Evolutionary conservation across 2,888 invertebrate species (phyloP), one percentile per base, ranked within the genome.

Genomic region (Coenonympha glycerion): DNA sequence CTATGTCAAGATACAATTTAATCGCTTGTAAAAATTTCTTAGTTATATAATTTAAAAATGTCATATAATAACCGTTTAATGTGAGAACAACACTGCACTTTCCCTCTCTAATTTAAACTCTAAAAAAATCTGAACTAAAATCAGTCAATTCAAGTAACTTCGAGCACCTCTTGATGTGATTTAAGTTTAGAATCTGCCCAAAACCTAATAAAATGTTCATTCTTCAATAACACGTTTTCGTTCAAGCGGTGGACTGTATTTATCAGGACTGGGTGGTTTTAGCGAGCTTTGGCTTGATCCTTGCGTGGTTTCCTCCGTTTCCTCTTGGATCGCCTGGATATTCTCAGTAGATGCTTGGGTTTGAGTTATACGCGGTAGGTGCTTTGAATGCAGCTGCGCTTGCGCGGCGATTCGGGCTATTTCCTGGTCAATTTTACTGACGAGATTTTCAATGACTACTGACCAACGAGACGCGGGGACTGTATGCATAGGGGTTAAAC

Each of bases 401-500:
- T 73, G 71, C 1, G 76, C 74, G 3, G 82, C 64, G 54, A 85
- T 85, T 49, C 83, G 69, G 0, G 83, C 79, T 42, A 86, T 72
- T 60, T 82, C 79, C 39, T 80, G 81, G 58, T 86, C 83, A 24
- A 86, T 64, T 61, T 75, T 81, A 4, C 66, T 57, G 49, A 84
- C 65, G 1, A 86, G 63, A 22, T 81, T 79, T n/a, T 82, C 78
- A n/a, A 84, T 62, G 9, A 75, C 79, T 3, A 65, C 60, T 0
- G 85, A 64, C 87, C 87, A 88, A 8, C 87, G 75, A 2, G 68
- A 56, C 3, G 90, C 88, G 0, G 91, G 85, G 37, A 88, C 73
- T 1, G 78, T 73, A 76, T 93, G 92, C 13, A 90, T 86, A 0
- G 92, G 93, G 0, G 90, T 88, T n/a, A 93, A 77, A 9, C 91